Conservation (phyloP, 2,113 vertebrate genomes). For the Zapus hudsonius region DNA sequence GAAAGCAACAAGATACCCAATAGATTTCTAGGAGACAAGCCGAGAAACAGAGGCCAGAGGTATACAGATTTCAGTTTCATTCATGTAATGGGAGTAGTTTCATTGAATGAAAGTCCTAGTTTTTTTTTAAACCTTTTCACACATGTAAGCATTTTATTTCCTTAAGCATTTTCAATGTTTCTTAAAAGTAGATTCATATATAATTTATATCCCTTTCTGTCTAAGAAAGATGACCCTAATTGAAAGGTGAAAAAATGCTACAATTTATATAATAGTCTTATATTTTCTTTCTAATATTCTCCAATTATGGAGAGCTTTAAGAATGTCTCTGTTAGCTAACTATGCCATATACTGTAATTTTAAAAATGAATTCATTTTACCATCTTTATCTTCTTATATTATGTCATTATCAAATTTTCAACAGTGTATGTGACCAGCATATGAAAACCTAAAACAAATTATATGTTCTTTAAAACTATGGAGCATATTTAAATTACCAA, state of each 20-base stretch:
- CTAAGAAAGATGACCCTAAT: constrained; percentile 63
- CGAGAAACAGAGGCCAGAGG: constrained; percentile 43
- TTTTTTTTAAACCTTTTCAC: constrained; percentile 52
- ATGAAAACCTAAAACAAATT: constrained; percentile 70
- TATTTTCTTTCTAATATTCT: constrained; percentile 71
- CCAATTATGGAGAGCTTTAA: constrained; percentile 64
- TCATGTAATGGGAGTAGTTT: constrained; percentile 44
- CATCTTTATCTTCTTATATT: constrained; percentile 58
- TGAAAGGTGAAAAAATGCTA: constrained; percentile 49
- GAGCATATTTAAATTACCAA: constrained; percentile 63
- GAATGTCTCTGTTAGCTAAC: constrained; percentile 48
- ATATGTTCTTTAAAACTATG: constrained; percentile 58
- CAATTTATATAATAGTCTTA: constrained; percentile 65
- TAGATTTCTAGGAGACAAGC: constrained; percentile 46
- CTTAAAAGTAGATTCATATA: constrained; percentile 14
- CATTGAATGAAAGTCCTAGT: background rate
- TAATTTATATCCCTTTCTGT: constrained; percentile 50
- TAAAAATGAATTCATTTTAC: constrained; percentile 73
- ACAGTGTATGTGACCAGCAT: constrained; percentile 49
- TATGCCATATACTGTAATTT: constrained; percentile 68
- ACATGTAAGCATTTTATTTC: background rate
- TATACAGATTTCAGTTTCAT: constrained; percentile 40
- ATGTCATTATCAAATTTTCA: constrained; percentile 65
- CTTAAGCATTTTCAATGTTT: constrained; percentile 51
- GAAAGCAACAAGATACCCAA: constrained; percentile 30